These are phyloP conservation scores for Abrostola tripartita DNA, from an alignment of 2,888 invertebrate genomes.

Conservation along the genomic window DNA sequence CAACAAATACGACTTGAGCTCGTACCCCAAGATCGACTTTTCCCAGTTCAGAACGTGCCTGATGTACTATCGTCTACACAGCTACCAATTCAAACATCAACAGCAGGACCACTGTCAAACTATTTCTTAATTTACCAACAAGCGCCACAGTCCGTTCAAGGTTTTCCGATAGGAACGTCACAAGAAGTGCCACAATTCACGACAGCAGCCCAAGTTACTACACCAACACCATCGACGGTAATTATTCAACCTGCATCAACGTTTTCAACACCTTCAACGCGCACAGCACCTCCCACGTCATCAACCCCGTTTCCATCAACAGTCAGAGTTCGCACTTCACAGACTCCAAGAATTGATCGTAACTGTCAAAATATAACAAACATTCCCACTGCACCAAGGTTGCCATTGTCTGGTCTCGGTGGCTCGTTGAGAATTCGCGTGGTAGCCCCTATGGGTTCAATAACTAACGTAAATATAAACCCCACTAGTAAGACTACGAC, in stretches of 20 bases:
- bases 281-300: conserved; percentile 46
- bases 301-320: conserved; percentile 30
- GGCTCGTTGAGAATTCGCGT: conserved; percentile 73
- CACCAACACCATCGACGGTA: conserved; percentile 29
- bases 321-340: conserved; percentile 18
- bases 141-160: conserved; percentile 60
- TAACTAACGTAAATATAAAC: conserved; percentile 76
- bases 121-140: conserved; percentile 70
- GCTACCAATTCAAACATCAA: conserved; percentile 25
- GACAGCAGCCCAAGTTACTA: conserved; percentile 12
- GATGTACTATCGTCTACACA: conserved; percentile 9
- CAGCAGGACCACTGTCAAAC: conserved; percentile 40
- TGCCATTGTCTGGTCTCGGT: not conserved
- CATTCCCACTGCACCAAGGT: not conserved
- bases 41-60: conserved; percentile 26
- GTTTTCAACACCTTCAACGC: conserved; percentile 35
- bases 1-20: conserved; percentile 38
- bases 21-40: conserved; percentile 17
- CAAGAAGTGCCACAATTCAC: conserved; percentile 38
- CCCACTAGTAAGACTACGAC: conserved; percentile 43
- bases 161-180: conserved; percentile 34
- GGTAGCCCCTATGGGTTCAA: conserved; percentile 73
- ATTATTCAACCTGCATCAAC: conserved; percentile 42
- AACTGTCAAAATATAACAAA: conserved; percentile 19
- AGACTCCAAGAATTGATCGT: conserved; percentile 18